Percentiles rank a stretch among this genome's conserved stretches.
Conservation (phyloP, 2,113 vertebrate genomes). For the Spea multiplicata region DNA sequence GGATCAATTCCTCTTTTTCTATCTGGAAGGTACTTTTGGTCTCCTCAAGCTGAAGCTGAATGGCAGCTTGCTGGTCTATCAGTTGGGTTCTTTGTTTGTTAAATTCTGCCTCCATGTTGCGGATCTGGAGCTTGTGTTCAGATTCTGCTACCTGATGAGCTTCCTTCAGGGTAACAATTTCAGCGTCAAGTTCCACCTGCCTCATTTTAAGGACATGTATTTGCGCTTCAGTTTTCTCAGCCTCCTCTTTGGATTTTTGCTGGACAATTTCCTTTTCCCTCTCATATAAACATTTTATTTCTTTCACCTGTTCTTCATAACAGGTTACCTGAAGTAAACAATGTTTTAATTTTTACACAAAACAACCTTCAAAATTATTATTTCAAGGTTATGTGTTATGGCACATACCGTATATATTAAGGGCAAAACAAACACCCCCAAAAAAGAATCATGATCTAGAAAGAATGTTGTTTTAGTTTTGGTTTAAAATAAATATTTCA, state of each 20-base stretch:
- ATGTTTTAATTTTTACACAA: not conserved
- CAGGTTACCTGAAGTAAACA: conserved; percentile 55
- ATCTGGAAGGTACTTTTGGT: conserved; percentile 58
- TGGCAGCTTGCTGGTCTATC: conserved; percentile 61
- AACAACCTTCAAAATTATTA: too few species aligned
- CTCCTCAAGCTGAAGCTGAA: conserved; percentile 66
- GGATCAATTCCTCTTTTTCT: conserved; percentile 70
- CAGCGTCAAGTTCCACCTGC: conserved; percentile 67
- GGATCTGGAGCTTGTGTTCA: conserved; percentile 58
- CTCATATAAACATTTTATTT: conserved; percentile 64
- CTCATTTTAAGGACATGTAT: conserved; percentile 62
- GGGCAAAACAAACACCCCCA: too few species aligned
- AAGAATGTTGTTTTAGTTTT: too few species aligned
- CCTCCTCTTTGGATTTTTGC: conserved; percentile 64
- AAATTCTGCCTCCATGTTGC: conserved; percentile 58
- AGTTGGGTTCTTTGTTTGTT: conserved; percentile 63
- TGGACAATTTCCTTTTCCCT: conserved; percentile 66
- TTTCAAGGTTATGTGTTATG: too few species aligned
- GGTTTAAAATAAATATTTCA: too few species aligned
- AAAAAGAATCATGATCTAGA: too few species aligned
- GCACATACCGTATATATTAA: too few species aligned
- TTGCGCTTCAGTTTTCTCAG: conserved; percentile 64
- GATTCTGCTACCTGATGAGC: conserved; percentile 53
- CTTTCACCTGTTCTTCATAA: conserved; percentile 66
- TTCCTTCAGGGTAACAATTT: conserved; percentile 59